Percentiles rank a stretch among this genome's conserved stretches.
These are phyloP conservation scores for Artemia franciscana DNA, from an alignment of 1,140 invertebrate genomes.

Conservation along the genomic window DNA sequence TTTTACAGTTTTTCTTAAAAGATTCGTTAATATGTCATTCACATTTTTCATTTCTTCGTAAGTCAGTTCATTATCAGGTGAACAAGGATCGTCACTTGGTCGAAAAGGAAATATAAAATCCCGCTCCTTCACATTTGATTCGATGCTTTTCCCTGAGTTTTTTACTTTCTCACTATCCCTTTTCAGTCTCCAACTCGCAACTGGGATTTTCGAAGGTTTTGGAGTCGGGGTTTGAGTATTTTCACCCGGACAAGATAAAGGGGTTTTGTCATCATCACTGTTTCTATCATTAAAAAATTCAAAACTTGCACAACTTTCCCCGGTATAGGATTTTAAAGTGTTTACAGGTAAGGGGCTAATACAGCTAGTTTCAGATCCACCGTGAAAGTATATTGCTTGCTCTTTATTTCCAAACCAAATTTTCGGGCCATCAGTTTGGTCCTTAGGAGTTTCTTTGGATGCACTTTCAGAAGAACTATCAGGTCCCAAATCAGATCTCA, in stretches of 20 bases:
- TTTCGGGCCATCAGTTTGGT: neutral
- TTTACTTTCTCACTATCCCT: neutral
- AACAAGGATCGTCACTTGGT: neutral
- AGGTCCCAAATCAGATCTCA: neutral
- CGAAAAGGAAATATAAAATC: slow-evolving; percentile 4
- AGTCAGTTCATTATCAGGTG: neutral
- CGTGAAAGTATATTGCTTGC: neutral
- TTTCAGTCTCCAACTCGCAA: neutral
- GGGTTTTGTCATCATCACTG: neutral
- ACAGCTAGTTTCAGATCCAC: neutral
- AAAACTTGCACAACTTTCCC: slow-evolving; percentile 35
- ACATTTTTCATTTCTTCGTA: slow-evolving; percentile 17
- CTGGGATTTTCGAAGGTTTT: neutral
- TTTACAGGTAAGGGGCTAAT: slow-evolving; percentile 18
- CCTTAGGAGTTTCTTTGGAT: neutral
- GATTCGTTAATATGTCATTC: slow-evolving; percentile 11
- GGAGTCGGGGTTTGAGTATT: neutral
- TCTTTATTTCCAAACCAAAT: neutral
- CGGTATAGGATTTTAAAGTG: slow-evolving; percentile 19
- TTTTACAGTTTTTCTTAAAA: slow-evolving; percentile 7
- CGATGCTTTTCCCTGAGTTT: neutral
- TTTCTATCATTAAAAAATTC: slow-evolving; percentile 24
- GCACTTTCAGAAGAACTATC: neutral
- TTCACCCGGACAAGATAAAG: neutral
- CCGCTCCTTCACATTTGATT: neutral